phyloP scores from a whole-genome alignment of 2,888 invertebrate species.

The Folsomia manolachei region DNA sequence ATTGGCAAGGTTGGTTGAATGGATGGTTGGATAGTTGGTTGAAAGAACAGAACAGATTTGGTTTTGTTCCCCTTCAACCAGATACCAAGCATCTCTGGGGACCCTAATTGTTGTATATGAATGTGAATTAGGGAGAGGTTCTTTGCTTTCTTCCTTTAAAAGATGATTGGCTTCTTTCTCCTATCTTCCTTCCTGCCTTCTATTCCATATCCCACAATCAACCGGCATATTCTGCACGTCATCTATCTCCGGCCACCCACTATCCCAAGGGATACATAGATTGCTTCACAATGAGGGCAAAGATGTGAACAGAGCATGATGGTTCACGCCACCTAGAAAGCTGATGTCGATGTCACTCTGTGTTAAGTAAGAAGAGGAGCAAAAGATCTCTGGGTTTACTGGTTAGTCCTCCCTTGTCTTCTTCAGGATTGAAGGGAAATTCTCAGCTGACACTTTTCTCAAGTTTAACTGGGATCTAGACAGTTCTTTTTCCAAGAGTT shows the following conservation, averaged over 20 bases:
- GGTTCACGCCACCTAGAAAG: neutral
- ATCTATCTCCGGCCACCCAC: too few relatives aligned
- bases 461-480: neutral
- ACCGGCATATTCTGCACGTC: neutral
- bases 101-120: constrained; percentile 15
- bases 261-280: neutral
- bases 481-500: too few relatives aligned
- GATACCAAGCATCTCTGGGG: constrained; percentile 5
- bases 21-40: neutral
- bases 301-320: neutral
- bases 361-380: neutral
- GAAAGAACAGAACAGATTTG: constrained; percentile 1
- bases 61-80: neutral
- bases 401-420: too few relatives aligned
- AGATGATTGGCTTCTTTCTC: neutral
- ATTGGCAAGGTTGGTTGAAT: neutral
- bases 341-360: neutral
- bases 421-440: too few relatives aligned
- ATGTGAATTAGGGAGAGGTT: constrained; percentile 12
- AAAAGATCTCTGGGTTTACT: neutral
- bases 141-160: neutral
- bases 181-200: neutral
- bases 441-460: neutral
- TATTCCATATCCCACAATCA: neutral
- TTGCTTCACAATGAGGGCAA: neutral